These are phyloP conservation scores for Ophonus ardosiacus DNA, from an alignment of 2,888 invertebrate genomes.

Conservation along the genomic window DNA sequence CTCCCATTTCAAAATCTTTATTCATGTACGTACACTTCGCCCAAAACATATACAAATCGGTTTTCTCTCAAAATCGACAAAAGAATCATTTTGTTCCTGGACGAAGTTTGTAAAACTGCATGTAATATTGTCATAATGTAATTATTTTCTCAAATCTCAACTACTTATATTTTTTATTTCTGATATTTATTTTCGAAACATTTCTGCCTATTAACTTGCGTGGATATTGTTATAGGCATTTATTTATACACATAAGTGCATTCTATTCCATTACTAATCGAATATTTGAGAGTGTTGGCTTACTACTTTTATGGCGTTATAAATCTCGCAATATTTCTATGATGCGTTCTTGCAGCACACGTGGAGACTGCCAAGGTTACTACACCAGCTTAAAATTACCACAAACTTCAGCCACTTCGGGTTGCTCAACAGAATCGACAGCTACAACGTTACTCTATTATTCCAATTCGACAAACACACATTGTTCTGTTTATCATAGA, in stretches of 20 bases:
- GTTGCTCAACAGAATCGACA: not conserved
- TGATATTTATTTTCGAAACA: not conserved
- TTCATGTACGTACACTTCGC: no score
- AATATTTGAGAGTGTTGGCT: slow-evolving; percentile 24
- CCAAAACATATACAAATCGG: no score
- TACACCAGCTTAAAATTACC: slow-evolving; percentile 28
- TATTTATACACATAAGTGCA: not conserved
- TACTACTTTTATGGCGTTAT: slow-evolving; percentile 32
- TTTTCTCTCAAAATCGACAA: no score
- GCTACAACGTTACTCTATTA: not conserved
- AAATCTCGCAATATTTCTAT: slow-evolving; percentile 38
- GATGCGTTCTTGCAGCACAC: slow-evolving; percentile 30
- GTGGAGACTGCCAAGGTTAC: slow-evolving; percentile 31
- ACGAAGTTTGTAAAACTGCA: no score
- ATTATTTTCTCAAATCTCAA: no score
- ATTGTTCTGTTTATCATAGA: not conserved
- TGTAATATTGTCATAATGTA: no score
- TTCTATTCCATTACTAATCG: not conserved
- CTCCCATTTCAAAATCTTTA: no score
- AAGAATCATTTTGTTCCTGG: no score
- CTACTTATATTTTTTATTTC: not conserved
- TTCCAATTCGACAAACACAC: not conserved
- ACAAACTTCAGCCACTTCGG: not conserved
- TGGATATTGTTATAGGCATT: not conserved
- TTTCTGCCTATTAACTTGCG: not conserved